Percentiles rank a stretch among this genome's conserved stretches.
These are phyloP conservation scores for Coleophora deauratella DNA, from an alignment of 2,888 invertebrate genomes.

Conservation along the genomic window DNA sequence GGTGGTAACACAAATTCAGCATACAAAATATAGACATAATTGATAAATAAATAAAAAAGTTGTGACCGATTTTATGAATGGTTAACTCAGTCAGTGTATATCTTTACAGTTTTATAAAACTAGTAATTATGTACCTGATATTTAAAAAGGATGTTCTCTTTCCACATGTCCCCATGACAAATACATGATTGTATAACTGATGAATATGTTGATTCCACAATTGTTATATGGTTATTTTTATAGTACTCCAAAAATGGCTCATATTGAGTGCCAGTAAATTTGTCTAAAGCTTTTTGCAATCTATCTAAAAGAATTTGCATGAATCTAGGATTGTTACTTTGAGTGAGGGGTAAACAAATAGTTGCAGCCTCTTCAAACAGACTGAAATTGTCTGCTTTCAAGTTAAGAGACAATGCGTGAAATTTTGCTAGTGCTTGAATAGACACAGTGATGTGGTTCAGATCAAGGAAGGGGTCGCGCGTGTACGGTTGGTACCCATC, in stretches of 20 bases:
- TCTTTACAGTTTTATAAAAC: no score
- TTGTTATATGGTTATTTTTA: slow-evolving; percentile 29
- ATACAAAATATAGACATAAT: background rate
- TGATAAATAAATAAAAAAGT: background rate
- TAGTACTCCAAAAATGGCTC: slow-evolving; percentile 31
- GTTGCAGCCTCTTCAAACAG: slow-evolving; percentile 31
- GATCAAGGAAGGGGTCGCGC: slow-evolving; percentile 37
- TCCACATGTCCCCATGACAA: slow-evolving; percentile 66
- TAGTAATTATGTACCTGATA: no score
- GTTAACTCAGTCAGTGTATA: no score
- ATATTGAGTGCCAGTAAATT: slow-evolving; percentile 38
- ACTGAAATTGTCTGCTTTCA: slow-evolving; percentile 27
- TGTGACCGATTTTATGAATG: no score
- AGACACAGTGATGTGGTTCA: slow-evolving; percentile 40
- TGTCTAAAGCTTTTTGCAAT: slow-evolving; percentile 41
- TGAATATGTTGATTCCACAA: slow-evolving; percentile 28
- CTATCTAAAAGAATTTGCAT: slow-evolving; percentile 47
- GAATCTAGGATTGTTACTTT: slow-evolving; percentile 38
- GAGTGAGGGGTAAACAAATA: slow-evolving; percentile 44
- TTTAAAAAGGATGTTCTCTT: slow-evolving; percentile 58
- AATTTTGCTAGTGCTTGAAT: slow-evolving; percentile 45
- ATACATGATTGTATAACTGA: slow-evolving; percentile 36
- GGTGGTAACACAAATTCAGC: background rate
- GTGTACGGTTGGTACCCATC: slow-evolving; percentile 40
- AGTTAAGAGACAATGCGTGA: slow-evolving; percentile 52